Evolutionary conservation across 2,797 vertebrate species (phyloP).

Genomic region (Streptopelia turtur): DNA sequence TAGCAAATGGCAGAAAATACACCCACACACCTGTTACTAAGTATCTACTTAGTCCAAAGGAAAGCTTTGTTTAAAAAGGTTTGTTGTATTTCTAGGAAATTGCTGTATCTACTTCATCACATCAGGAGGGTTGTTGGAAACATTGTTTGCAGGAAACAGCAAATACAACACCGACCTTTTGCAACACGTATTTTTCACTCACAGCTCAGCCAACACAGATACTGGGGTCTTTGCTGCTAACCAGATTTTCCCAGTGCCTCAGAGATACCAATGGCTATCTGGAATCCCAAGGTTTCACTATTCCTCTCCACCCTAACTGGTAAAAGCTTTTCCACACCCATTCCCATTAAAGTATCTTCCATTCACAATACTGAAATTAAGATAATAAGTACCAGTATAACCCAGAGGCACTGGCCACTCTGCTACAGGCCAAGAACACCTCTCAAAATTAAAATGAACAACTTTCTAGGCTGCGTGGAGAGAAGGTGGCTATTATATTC

Average conservation of each 20-base stretch:
- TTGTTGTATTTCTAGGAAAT: background rate
- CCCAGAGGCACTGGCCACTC: accelerated
- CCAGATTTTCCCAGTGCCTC: background rate
- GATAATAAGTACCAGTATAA: background rate
- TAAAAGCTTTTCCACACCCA: background rate
- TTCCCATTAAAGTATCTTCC: background rate
- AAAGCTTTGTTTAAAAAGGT: background rate
- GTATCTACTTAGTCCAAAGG: background rate
- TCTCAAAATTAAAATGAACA: background rate
- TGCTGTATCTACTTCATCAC: background rate
- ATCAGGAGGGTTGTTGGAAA: background rate
- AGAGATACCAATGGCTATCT: background rate
- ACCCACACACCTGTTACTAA: background rate
- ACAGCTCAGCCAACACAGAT: background rate
- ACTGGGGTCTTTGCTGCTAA: background rate
- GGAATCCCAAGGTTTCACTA: background rate
- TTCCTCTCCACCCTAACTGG: background rate
- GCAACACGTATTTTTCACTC: background rate
- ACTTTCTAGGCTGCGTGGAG: background rate
- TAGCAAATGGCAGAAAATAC: conserved; percentile 13
- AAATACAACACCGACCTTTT: background rate
- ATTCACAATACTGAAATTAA: background rate
- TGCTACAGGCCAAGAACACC: background rate
- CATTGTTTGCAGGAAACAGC: background rate
- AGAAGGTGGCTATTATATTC: background rate